Evolutionary conservation across 2,797 vertebrate genomes (phyloP).

Genomic region (Morelia viridis): DNA sequence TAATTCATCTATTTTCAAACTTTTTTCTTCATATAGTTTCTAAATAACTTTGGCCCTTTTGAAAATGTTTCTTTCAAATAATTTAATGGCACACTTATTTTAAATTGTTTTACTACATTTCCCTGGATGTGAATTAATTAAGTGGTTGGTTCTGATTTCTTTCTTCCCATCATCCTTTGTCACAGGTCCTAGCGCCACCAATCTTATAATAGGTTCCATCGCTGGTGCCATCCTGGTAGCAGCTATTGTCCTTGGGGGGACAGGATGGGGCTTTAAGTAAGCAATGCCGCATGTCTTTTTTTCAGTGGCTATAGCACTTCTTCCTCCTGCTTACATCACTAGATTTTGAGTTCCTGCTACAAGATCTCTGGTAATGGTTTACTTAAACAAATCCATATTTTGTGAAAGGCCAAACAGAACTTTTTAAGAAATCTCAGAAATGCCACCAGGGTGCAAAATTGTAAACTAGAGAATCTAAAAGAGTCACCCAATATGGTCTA

Average conservation of each 20-base stretch:
- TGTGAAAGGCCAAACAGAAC: constrained; percentile 37
- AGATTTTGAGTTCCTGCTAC: constrained; percentile 96
- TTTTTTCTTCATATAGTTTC: constrained; percentile 42
- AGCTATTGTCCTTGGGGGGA: constrained; percentile 99
- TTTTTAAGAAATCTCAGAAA: constrained; percentile 25
- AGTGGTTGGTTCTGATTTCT: constrained; percentile 84
- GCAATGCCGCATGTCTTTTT: constrained; percentile 95
- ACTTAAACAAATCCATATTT: constrained; percentile 4
- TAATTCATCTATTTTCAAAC: neutral
- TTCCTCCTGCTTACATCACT: constrained; percentile 89
- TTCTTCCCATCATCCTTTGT: constrained; percentile 88
- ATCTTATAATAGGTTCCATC: constrained; percentile 99
- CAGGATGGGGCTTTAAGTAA: constrained; percentile 99
- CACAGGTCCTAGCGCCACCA: constrained; percentile 99
- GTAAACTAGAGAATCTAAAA: neutral
- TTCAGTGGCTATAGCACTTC: constrained; percentile 86
- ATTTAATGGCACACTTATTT: constrained; percentile 45
- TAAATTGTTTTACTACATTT: constrained; percentile 65
- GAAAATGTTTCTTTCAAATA: constrained; percentile 39
- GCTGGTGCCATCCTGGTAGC: constrained; percentile 99
- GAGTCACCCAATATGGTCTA: neutral
- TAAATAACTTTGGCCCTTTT: constrained; percentile 43
- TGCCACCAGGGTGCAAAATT: constrained; percentile 61
- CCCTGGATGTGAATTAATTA: constrained; percentile 63
- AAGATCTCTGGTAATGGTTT: constrained; percentile 57